Evolutionary conservation across 37 sponge, comb jelly and placozoan genomes (phyloP).

Genomic region (Haliclona indistincta): DNA sequence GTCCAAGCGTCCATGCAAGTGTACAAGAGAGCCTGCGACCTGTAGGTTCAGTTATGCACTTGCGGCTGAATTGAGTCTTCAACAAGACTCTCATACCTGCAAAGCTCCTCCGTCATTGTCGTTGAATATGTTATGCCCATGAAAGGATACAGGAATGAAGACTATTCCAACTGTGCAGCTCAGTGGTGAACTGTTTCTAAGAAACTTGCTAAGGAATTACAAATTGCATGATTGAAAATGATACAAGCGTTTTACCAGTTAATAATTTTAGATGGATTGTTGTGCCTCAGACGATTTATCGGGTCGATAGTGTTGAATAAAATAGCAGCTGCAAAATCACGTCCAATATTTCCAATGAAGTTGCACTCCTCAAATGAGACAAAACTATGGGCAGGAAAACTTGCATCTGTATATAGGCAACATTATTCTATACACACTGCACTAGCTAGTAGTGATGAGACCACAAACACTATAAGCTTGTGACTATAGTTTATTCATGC

Average conservation of each 20-base stretch:
- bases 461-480: not conserved
- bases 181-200: not conserved
- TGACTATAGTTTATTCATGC: too few species aligned
- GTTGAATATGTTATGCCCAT: slow-evolving; percentile 27
- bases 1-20: not conserved
- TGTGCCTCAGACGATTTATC: not conserved
- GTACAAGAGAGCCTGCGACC: not conserved
- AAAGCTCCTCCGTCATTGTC: slow-evolving; percentile 31
- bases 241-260: slow-evolving; percentile 2
- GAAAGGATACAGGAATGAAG: slow-evolving; percentile 23
- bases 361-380: not conserved
- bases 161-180: slow-evolving; percentile 10
- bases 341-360: not conserved
- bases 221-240: not conserved
- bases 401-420: not conserved
- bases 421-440: not conserved
- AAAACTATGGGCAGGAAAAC: not conserved
- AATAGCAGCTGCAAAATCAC: not conserved
- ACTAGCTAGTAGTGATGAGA: not conserved
- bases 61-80: slow-evolving; percentile 31
- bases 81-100: not conserved
- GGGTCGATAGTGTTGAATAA: not conserved
- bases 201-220: not conserved
- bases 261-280: not conserved
- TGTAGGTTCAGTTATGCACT: not conserved